Evolutionary conservation across 1,140 invertebrate species (phyloP), one percentile per base, ranked within the genome.

Genomic region (Zaprionus ghesquierei): DNA sequence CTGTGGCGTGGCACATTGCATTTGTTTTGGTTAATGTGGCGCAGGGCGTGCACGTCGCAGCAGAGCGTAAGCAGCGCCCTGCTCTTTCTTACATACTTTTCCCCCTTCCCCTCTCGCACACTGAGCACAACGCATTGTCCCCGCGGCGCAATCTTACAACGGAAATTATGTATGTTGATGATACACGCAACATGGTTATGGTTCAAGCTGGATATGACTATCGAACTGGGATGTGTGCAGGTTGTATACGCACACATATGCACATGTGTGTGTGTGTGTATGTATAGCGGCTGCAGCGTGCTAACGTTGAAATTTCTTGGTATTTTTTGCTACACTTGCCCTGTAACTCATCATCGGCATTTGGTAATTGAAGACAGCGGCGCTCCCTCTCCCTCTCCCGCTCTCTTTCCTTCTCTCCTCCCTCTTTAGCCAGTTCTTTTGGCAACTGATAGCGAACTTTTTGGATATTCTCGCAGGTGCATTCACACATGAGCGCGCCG

Each of bases 81-180:
- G 2, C 38, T 22, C 10, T 22, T 0, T 1, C 41, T 44, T 2
- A 4, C 33, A 13, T 10, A 33, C 10, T 10, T 12, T 0, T 4
- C 33, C n/a, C 20, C n/a, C 44, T 25, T 10, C 2, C n/a, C 46
- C 53, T 50, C 5, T n/a, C 15, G n/a, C n/a, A n/a, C n/a, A n/a
- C 41, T 13, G 27, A n/a, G n/a, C n/a, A n/a, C 38, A 56, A n/a
- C 12, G 25, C 46, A 58, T 15, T 44, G 50, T 64, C 66, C 55
- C 44, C 51, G 50, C 44, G 69, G 54, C 61, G 53, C 53, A 49
- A 20, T 63, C 61, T 29, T 53, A 79, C 54, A 87, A 64, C 82
- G 82, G 82, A 86, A 86, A 87, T 87, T 86, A 86, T 86, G 79
- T 79, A 76, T 87, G 82, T 53, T 66, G 54, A 85, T 79, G 82